phyloP scores from a whole-genome alignment of 1,140 invertebrate species.

The Homarus americanus region DNA sequence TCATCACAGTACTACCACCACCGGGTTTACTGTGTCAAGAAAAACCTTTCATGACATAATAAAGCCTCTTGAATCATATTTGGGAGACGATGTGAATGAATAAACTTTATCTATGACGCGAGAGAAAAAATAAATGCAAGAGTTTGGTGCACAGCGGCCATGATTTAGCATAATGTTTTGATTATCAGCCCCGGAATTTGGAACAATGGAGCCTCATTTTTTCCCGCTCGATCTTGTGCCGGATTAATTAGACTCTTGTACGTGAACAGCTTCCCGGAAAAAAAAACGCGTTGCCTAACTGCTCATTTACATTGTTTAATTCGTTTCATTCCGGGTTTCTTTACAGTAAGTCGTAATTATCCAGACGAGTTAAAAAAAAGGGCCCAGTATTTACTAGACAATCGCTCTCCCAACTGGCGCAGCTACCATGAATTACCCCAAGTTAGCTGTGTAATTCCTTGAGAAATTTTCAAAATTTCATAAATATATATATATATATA shows the following conservation, averaged over 20 bases:
- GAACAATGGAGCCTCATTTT: background rate
- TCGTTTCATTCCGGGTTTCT: slow-evolving; percentile 7
- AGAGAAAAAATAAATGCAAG: background rate
- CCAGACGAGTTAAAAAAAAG: background rate
- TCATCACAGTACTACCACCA: too few species aligned
- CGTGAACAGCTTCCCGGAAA: background rate
- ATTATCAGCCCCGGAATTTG: background rate
- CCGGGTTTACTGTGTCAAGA: too few species aligned
- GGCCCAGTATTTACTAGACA: background rate
- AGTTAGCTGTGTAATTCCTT: background rate
- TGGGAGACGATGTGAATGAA: background rate
- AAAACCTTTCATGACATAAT: too few species aligned
- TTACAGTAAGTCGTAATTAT: background rate
- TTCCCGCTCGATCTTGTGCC: background rate
- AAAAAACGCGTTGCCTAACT: background rate
- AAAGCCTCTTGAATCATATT: too few species aligned
- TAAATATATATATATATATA: too few species aligned
- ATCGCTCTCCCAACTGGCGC: background rate
- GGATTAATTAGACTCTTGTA: slow-evolving; percentile 9
- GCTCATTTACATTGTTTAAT: slow-evolving; percentile 17
- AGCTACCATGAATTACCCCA: background rate
- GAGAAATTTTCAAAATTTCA: background rate
- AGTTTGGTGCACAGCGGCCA: background rate
- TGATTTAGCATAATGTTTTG: background rate
- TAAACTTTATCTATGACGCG: background rate